Evolutionary conservation across 2,888 invertebrate genomes (phyloP).

Genomic region (Cosmopolites sordidus): DNA sequence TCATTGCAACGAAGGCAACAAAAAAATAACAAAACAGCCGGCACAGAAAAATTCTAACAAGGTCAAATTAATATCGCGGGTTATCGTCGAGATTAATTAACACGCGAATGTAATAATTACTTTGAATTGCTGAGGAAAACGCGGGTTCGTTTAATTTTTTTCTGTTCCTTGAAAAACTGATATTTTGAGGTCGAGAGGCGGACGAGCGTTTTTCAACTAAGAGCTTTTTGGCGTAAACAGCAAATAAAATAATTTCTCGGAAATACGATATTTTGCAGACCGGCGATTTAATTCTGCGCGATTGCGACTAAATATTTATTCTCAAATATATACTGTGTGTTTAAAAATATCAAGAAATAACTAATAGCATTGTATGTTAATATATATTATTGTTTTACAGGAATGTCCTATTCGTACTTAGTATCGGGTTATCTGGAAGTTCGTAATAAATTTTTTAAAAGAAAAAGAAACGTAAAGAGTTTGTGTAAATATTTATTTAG

Average conservation of each 20-base stretch:
- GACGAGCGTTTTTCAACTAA: neutral
- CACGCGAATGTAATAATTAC: slow-evolving; percentile 10
- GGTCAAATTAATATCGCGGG: slow-evolving; percentile 17
- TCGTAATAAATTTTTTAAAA: too few species aligned
- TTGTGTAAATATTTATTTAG: too few species aligned
- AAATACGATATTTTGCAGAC: neutral
- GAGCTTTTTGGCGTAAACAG: slow-evolving; percentile 1
- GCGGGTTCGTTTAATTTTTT: slow-evolving; percentile 7
- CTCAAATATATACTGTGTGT: too few species aligned
- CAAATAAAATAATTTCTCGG: neutral
- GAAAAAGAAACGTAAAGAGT: too few species aligned
- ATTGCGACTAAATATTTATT: too few species aligned
- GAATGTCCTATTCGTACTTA: too few species aligned
- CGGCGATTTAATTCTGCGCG: too few species aligned
- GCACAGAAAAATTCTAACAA: slow-evolving; percentile 2
- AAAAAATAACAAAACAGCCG: neutral
- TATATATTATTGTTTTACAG: too few species aligned
- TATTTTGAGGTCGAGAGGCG: neutral
- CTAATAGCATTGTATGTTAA: too few species aligned
- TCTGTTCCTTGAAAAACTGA: slow-evolving; percentile 6
- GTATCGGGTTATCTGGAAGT: too few species aligned
- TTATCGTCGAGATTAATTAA: slow-evolving; percentile 18
- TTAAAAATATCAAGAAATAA: too few species aligned
- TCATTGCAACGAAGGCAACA: neutral
- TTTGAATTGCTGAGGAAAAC: slow-evolving; percentile 6